Percentiles rank a stretch among this genome's conserved stretches.
These are phyloP conservation scores for Rhinella marina DNA, from an alignment of 2,797 vertebrate species.

Conservation along the genomic window DNA sequence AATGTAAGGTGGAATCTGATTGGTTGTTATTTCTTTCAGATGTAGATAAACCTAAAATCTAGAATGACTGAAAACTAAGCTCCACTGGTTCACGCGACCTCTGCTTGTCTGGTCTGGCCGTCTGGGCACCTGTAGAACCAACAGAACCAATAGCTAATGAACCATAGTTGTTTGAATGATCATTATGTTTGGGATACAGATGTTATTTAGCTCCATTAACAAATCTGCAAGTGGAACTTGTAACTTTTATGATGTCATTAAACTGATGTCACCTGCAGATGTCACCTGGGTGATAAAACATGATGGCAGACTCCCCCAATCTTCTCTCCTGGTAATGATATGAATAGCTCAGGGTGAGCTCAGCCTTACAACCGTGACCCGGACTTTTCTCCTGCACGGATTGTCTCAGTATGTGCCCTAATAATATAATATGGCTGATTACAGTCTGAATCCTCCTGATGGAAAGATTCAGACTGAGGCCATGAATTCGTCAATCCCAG, in stretches of 20 bases:
- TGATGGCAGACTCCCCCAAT: not conserved
- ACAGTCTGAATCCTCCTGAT: not conserved
- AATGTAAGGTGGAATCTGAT: too few species aligned
- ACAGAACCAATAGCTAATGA: constrained; percentile 2
- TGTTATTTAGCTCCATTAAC: constrained; percentile 20
- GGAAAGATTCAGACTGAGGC: not conserved
- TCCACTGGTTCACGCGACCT: not conserved
- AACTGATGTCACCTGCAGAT: constrained; percentile 9
- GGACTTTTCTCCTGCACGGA: too few species aligned
- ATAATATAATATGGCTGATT: not conserved
- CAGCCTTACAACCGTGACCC: too few species aligned
- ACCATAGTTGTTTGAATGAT: not conserved
- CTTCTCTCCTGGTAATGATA: too few species aligned
- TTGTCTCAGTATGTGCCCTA: not conserved
- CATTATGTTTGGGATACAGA: constrained; percentile 22
- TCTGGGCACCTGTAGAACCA: not conserved
- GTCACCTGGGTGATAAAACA: not conserved
- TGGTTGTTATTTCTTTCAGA: too few species aligned
- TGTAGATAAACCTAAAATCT: not conserved
- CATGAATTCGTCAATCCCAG: not conserved
- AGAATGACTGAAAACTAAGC: too few species aligned
- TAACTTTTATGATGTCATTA: constrained; percentile 20
- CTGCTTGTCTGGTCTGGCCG: not conserved
- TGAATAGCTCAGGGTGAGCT: too few species aligned
- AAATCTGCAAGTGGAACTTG: not conserved